A percentile compares a stretch with the other conserved stretches of the same genome.
Evolutionary conservation across 2,888 invertebrate species (phyloP).

Genomic region (Dasysyrphus albostriatus): DNA sequence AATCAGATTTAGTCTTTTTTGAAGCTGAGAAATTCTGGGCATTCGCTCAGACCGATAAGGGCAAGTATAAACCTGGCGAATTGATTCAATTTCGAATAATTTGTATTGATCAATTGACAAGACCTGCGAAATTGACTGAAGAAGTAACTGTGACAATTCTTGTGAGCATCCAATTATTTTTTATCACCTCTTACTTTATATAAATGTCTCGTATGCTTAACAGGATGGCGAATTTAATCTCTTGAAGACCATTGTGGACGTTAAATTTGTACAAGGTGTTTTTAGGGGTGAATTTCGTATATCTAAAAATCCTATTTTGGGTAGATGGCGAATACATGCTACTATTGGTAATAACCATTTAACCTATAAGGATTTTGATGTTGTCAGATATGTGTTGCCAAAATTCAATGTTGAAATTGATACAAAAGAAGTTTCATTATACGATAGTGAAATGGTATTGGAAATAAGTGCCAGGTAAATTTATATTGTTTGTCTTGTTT

Average conservation of each 20-base stretch:
- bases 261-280: constrained; percentile 84
- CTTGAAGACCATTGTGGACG: constrained; percentile 91
- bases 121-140: constrained; percentile 86
- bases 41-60: constrained; percentile 95
- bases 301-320: constrained; percentile 91
- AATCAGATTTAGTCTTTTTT: not conserved
- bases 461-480: constrained; percentile 86
- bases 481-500: constrained; percentile 36
- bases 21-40: constrained; percentile 86
- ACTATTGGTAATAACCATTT: constrained; percentile 44
- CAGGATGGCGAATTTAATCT: constrained; percentile 90
- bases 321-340: constrained; percentile 89
- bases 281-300: constrained; percentile 90
- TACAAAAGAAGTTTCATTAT: constrained; percentile 87
- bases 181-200: too few relatives aligned
- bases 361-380: constrained; percentile 84
- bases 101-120: constrained; percentile 88
- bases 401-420: constrained; percentile 97
- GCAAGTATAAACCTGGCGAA: constrained; percentile 94
- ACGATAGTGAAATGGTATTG: constrained; percentile 88
- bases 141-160: constrained; percentile 85
- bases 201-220: too few relatives aligned
- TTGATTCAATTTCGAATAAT: constrained; percentile 88
- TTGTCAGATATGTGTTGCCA: constrained; percentile 95
- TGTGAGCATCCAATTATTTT: constrained; percentile 85